phyloP scores from a whole-genome alignment of 2,888 invertebrate genomes.

The Masnerella sp. region DNA sequence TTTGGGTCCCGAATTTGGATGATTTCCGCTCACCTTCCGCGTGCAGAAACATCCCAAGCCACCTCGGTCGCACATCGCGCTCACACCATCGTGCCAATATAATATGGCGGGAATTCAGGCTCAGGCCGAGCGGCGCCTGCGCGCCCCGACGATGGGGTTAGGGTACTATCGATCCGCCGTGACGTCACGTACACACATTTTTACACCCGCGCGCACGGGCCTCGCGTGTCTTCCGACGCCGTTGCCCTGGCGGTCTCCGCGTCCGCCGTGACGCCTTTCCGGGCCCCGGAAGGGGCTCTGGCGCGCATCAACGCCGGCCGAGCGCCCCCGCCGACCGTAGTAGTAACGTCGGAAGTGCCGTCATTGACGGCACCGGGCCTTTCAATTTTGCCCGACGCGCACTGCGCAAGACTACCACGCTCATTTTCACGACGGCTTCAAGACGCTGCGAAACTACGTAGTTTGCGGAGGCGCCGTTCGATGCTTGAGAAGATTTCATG shows the following conservation, averaged over 20 bases:
- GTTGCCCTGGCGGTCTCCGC: constrained; percentile 34
- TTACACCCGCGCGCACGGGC: constrained; percentile 49
- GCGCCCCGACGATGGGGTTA: constrained; percentile 65
- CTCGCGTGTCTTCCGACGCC: constrained; percentile 36
- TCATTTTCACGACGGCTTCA: constrained; percentile 37
- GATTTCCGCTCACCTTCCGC: constrained; percentile 78
- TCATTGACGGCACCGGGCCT: constrained; percentile 53
- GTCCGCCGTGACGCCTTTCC: constrained; percentile 35
- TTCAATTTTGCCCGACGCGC: constrained; percentile 39
- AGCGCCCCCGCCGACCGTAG: constrained; percentile 49
- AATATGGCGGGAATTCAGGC: constrained; percentile 74
- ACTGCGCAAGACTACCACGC: constrained; percentile 54
- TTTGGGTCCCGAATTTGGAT: not conserved
- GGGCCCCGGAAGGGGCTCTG: constrained; percentile 3
- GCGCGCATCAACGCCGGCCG: constrained; percentile 8
- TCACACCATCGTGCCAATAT: constrained; percentile 73
- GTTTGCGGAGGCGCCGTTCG: no score
- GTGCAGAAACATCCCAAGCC: constrained; percentile 85
- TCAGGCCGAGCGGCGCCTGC: constrained; percentile 64
- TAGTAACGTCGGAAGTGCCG: constrained; percentile 56
- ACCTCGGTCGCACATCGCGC: constrained; percentile 84
- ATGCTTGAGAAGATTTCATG: no score
- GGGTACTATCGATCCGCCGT: constrained; percentile 74
- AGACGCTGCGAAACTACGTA: no score
- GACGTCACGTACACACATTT: constrained; percentile 69